A percentile compares a stretch with the other conserved stretches of the same genome.
Evolutionary conservation across 2,888 invertebrate species (phyloP).

Genomic region (Dryocosmus kuriphilus): DNA sequence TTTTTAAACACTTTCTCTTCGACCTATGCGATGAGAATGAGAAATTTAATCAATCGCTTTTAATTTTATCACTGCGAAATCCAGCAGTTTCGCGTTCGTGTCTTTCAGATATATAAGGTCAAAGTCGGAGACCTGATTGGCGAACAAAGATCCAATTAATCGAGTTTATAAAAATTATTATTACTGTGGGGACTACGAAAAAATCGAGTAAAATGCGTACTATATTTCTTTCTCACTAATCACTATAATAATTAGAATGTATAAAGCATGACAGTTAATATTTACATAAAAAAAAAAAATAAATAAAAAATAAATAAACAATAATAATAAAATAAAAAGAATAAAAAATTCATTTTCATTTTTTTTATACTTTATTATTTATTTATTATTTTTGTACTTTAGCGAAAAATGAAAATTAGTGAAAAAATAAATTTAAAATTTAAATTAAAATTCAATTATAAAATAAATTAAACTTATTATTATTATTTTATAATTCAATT

Average conservation of each 20-base stretch:
- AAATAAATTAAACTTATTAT: too few species aligned
- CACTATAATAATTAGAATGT: constrained; percentile 2
- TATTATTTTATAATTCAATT: too few species aligned
- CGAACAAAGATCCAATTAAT: constrained; percentile 29
- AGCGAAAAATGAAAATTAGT: too few species aligned
- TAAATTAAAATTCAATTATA: too few species aligned
- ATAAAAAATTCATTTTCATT: too few species aligned
- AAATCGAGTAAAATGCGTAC: constrained; percentile 8
- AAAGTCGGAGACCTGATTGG: constrained; percentile 27
- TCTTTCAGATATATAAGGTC: constrained; percentile 20
- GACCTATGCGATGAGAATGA: neutral
- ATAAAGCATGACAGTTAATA: neutral
- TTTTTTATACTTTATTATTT: too few species aligned
- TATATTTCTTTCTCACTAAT: constrained; percentile 2
- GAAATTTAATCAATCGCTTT: neutral
- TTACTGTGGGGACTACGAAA: constrained; percentile 2
- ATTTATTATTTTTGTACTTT: too few species aligned
- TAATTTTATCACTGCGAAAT: neutral
- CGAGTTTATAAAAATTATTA: constrained; percentile 16
- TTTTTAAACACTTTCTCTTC: neutral
- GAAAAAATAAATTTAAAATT: too few species aligned
- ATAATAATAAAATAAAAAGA: too few species aligned
- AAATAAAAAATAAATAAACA: too few species aligned
- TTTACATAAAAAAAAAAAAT: neutral
- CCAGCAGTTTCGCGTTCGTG: neutral